phyloP scores from a whole-genome alignment of 1,140 invertebrate genomes.

The Forficula auricularia region DNA sequence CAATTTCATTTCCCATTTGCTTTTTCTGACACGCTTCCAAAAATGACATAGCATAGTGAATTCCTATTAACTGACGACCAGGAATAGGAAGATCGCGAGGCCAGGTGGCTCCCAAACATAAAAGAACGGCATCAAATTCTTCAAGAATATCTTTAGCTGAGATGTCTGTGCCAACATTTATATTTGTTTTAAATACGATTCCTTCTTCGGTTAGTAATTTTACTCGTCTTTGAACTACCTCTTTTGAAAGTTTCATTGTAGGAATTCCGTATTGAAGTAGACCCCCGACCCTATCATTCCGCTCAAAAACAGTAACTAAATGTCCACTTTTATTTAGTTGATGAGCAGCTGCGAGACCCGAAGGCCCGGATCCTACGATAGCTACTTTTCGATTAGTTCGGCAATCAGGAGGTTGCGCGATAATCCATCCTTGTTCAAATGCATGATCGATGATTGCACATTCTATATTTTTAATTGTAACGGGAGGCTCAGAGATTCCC shows the following conservation, averaged over 20 bases:
- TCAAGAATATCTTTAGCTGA: slow-evolving; percentile 51
- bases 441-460: slow-evolving; percentile 97
- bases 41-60: slow-evolving; percentile 96
- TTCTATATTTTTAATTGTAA: slow-evolving; percentile 99
- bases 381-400: slow-evolving; percentile 77
- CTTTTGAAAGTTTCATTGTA: slow-evolving; percentile 90
- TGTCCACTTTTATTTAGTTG: slow-evolving; percentile 92
- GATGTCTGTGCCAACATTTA: slow-evolving; percentile 83
- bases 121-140: slow-evolving; percentile 70
- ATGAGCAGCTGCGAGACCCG: slow-evolving; percentile 89
- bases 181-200: slow-evolving; percentile 73
- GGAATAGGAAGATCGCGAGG: slow-evolving; percentile 76
- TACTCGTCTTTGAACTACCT: slow-evolving; percentile 77
- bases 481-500: slow-evolving; percentile 86
- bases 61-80: slow-evolving; percentile 72
- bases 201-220: slow-evolving; percentile 79
- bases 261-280: slow-evolving; percentile 95
- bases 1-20: slow-evolving; percentile 53
- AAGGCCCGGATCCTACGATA: slow-evolving; percentile 87
- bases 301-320: slow-evolving; percentile 84
- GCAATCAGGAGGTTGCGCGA: slow-evolving; percentile 48
- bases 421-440: slow-evolving; percentile 92
- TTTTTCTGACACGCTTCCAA: slow-evolving; percentile 94
- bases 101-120: slow-evolving; percentile 90
- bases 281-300: slow-evolving; percentile 88